Conservation (phyloP, 30 jellyfish, hydroid and myxozoan species). For the Aurelia sp. region DNA sequence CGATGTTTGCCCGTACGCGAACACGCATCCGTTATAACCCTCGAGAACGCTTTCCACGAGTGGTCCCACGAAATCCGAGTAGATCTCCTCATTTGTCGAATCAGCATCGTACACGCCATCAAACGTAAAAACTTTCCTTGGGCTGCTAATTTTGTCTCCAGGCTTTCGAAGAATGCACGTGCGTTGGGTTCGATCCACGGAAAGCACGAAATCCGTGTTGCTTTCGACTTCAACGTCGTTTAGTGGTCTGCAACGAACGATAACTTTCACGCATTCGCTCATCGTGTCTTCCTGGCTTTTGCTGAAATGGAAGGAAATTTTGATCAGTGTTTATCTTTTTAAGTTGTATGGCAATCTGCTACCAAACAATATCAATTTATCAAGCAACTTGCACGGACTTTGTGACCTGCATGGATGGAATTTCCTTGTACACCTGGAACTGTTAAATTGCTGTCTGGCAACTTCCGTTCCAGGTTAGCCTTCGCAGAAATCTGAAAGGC, state of each 20-base stretch:
- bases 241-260: conserved; percentile 96
- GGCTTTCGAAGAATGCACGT: conserved; percentile 88
- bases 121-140: conserved; percentile 88
- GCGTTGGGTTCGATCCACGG: conserved; percentile 89
- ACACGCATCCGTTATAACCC: conserved; percentile 98
- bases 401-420: too few species aligned
- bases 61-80: conserved; percentile 88
- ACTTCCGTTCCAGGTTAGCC: too few species aligned
- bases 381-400: too few species aligned
- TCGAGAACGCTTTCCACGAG: conserved; percentile 93
- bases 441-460: too few species aligned
- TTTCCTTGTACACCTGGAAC: too few species aligned
- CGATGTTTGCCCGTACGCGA: conserved; percentile 98
- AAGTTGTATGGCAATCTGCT: too few species aligned
- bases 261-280: conserved; percentile 96
- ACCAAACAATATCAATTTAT: too few species aligned
- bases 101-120: conserved; percentile 92
- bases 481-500: too few species aligned
- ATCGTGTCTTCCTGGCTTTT: conserved; percentile 62
- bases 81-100: conserved; percentile 93
- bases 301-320: background rate
- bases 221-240: conserved; percentile 77
- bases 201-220: conserved; percentile 67
- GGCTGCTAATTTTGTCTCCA: conserved; percentile 75
- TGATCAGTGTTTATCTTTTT: background rate